A percentile compares a stretch with the other conserved stretches of the same genome.
Conservation (phyloP, 1,140 invertebrate genomes). For the Drosophila lowei region DNA sequence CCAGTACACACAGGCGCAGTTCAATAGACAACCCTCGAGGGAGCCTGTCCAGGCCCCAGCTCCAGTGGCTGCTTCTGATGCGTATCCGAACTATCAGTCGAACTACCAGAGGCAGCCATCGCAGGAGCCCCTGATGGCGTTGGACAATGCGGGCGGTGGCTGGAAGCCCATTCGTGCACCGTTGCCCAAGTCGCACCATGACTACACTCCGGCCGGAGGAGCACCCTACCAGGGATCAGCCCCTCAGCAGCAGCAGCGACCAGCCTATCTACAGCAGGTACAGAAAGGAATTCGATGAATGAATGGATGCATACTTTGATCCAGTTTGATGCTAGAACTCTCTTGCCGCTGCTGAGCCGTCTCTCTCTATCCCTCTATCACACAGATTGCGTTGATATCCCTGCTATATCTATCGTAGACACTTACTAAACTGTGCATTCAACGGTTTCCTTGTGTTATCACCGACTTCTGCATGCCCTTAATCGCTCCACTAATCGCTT, state of each 20-base stretch:
- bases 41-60: constrained; percentile 34
- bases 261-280: constrained; percentile 83
- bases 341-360: constrained; percentile 24
- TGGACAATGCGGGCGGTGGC: constrained; percentile 47
- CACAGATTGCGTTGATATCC: neutral
- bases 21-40: constrained; percentile 67
- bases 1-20: constrained; percentile 78
- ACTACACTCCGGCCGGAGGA: constrained; percentile 40
- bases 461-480: constrained; percentile 8
- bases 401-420: too few relatives aligned
- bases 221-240: constrained; percentile 26
- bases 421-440: too few relatives aligned
- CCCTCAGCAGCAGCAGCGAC: constrained; percentile 31
- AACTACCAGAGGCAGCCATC: constrained; percentile 23
- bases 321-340: constrained; percentile 37
- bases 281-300: neutral
- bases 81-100: constrained; percentile 24
- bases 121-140: constrained; percentile 26
- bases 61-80: neutral
- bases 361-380: constrained; percentile 11
- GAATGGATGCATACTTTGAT: too few relatives aligned
- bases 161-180: constrained; percentile 78
- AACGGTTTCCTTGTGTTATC: neutral
- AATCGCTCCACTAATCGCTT: constrained; percentile 8
- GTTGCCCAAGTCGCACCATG: constrained; percentile 49